Base-by-base conservation (phyloP, 2,797 vertebrate species). In the Scleropages formosus region DNA sequence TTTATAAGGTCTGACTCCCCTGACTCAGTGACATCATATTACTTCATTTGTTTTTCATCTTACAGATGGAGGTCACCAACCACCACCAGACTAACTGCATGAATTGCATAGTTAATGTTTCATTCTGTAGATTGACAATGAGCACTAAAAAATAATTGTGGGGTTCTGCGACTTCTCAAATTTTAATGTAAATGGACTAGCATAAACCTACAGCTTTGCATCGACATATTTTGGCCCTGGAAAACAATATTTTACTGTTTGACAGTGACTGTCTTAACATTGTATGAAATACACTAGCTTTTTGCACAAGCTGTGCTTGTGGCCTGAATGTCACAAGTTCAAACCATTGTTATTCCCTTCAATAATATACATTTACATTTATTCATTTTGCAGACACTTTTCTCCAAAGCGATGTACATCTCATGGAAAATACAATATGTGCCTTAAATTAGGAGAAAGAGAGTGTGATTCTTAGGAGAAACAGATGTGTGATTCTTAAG, bases 1-100 rank as follows among this genome's bases (percentile, higher is more conserved):
- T 56, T 56, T 56, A 18, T 53, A 56, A 12, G 18, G 53, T 12
- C 53, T 56, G 47, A 71, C 49, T 39, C 49, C 26, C 56, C 26
- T 53, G 4, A 56, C 12, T n/a, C 26, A 31, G 26, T 59, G 13
- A 59, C 69, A 71, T 58, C 69, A 71, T 11, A 71, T 58, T 71
- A n/a, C 49, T 26, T 71, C 51, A 71, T 18, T 20, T 71, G 26
- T 12, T 56, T 71, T 51, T 71, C 51, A 31, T 71, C 69, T n/a
- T 20, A 16, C 13, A 61, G 8, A 1, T n/a, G n/a, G 59, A 61
- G 59, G 20, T 61, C 59, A 6, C 18, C 49, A 39, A 71, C 22
- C 24, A 24, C 56, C 31, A 31, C 69, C 67, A 69, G 67, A 53
- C 67, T 69, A 18, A 15, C 1, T 31, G 56, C 15, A 27, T 56